phyloP scores from a whole-genome alignment of 1,140 invertebrate species.

The Seison nebaliae region DNA sequence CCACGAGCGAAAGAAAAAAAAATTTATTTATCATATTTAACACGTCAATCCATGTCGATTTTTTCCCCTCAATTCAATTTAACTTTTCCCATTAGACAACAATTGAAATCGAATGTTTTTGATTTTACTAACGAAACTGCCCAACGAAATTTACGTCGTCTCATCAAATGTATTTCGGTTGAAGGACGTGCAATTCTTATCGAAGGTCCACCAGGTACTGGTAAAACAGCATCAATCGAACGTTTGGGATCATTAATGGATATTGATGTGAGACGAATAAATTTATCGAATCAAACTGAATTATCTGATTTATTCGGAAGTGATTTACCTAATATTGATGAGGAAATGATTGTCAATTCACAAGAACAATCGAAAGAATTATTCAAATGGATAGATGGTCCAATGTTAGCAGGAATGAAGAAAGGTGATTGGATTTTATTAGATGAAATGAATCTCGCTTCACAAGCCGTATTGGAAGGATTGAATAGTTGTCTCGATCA shows the following conservation, averaged over 20 bases:
- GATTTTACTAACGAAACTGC: conserved; percentile 56
- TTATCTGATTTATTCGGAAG: conserved; percentile 87
- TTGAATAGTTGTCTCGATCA: conserved; percentile 95
- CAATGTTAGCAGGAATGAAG: conserved; percentile 65
- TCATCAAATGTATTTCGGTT: conserved; percentile 60
- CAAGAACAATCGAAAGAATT: conserved; percentile 2
- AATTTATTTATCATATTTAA: too few species aligned
- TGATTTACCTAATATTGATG: conserved; percentile 73
- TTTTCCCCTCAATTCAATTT: background rate
- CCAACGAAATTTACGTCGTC: conserved; percentile 46
- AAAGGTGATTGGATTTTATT: conserved; percentile 75
- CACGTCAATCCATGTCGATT: too few species aligned
- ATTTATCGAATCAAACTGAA: conserved; percentile 94
- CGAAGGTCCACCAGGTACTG: conserved; percentile 88
- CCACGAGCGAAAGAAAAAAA: too few species aligned
- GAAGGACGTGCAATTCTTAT: conserved; percentile 53
- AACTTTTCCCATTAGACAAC: background rate
- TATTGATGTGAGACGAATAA: conserved; percentile 56
- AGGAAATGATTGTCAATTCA: conserved; percentile 37
- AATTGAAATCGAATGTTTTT: conserved; percentile 29
- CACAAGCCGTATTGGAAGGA: conserved; percentile 86
- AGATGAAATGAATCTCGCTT: conserved; percentile 88
- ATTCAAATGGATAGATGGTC: conserved; percentile 85
- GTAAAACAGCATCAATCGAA: conserved; percentile 74
- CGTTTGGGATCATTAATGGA: conserved; percentile 62